Evolutionary conservation across 2,888 invertebrate species (phyloP), one percentile per base, ranked within the genome.

Genomic region (Oegoconia quadripuncta): DNA sequence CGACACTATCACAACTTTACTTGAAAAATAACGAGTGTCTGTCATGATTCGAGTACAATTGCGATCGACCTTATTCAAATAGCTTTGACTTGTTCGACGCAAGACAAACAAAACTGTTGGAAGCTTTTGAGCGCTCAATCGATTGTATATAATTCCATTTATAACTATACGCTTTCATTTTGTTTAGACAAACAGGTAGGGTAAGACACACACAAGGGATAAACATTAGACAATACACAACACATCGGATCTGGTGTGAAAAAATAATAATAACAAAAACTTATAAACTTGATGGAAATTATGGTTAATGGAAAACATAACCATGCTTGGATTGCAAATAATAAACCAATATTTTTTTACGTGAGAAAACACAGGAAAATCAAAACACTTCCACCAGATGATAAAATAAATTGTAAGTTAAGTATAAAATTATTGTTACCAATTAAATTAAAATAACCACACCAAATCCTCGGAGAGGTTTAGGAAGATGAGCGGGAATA

Each of bases 141-240:
- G 66, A 69, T 70, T 69, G 55, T 67, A 64, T 60, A 62, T 60
- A 63, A 70, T 66, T 69, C 54, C 41, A 64, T 60, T 27, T 64
- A 58, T 70, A 60, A 53, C 60, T 56, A 65, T 58, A 83, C 84
- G 83, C 77, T 65, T 78, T 78, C 73, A 57, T 75, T 78, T 80
- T 66, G 72, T 58, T 82, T 63, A 81, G 80, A 88, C 86, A 88
- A 84, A 86, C 84, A 83, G 87, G 87, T 84, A 77, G 89, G 91
- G 91, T 91, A 84, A 92, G 92, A 94, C 93, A 94, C 93, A 95
- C 94, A 95, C 94, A 93, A 92, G 90, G 94, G 93, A 92, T 91
- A 88, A 91, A 93, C 93, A 93, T 93, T 93, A 94, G 94, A 94
- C 94, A 93, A 94, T 93, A 94, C 94, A 95, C 95, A 95, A 88